Conservation (phyloP, 2,888 invertebrate species). For the Acronicta alni region DNA sequence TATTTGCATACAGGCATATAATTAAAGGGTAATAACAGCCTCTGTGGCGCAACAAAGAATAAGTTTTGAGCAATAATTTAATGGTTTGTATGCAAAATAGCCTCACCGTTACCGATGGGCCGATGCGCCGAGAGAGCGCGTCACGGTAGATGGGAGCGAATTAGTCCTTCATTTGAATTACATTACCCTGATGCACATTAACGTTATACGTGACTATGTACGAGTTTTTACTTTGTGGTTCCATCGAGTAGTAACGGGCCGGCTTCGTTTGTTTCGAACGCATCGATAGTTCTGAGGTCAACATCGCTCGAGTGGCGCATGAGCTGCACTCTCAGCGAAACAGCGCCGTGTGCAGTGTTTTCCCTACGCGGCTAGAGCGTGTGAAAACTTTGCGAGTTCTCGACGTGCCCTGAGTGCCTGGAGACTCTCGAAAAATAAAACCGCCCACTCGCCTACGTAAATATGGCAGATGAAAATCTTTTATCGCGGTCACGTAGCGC, state of each 20-base stretch:
- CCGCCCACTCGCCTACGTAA: conserved; percentile 88
- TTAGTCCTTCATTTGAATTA: conserved; percentile 88
- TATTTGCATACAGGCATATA: conserved; percentile 87
- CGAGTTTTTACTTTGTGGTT: conserved; percentile 72
- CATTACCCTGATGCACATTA: conserved; percentile 80
- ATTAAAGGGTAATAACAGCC: conserved; percentile 88
- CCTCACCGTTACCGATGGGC: conserved; percentile 87
- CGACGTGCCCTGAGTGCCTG: conserved; percentile 70
- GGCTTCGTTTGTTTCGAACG: conserved; percentile 66
- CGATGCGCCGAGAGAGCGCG: conserved; percentile 83
- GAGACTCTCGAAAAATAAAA: conserved; percentile 87
- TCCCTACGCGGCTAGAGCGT: conserved; percentile 76
- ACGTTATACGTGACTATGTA: conserved; percentile 75
- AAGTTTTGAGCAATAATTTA: conserved; percentile 89
- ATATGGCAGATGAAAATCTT: conserved; percentile 89
- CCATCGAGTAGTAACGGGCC: conserved; percentile 68
- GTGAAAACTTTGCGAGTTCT: conserved; percentile 83
- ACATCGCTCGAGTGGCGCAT: conserved; percentile 64
- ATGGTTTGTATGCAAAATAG: conserved; percentile 89
- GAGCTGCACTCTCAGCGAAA: conserved; percentile 52
- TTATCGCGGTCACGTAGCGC: conserved; percentile 89
- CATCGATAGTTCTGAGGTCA: conserved; percentile 73
- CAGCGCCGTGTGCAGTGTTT: conserved; percentile 62
- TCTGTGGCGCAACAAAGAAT: conserved; percentile 88
- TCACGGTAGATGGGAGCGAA: conserved; percentile 86